A percentile compares a stretch with the other conserved stretches of the same genome.
Conservation (phyloP, 2,888 invertebrate species). For the Nephrotoma appendiculata region DNA sequence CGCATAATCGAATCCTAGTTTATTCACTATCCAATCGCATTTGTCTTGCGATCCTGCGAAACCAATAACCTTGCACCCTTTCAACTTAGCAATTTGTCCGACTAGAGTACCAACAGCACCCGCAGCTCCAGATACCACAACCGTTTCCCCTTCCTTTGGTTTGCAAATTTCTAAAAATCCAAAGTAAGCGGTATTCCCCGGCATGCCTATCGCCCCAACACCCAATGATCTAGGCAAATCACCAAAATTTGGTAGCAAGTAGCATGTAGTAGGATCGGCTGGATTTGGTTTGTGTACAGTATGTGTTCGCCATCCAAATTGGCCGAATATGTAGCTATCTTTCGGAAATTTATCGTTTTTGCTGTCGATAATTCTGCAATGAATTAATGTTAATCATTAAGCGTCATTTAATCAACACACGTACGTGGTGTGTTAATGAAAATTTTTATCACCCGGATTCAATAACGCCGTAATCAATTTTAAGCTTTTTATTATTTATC, state of each 20-base stretch:
- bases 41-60: constrained; percentile 57
- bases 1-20: constrained; percentile 49
- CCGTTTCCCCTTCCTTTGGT: constrained; percentile 55
- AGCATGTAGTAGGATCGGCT: constrained; percentile 18
- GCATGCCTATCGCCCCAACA: constrained; percentile 56
- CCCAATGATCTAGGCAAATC: constrained; percentile 44
- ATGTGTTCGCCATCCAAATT: constrained; percentile 52
- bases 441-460: no score
- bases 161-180: constrained; percentile 55
- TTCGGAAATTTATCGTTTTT: constrained; percentile 47
- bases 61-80: constrained; percentile 55
- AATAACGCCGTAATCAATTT: no score
- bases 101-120: constrained; percentile 67
- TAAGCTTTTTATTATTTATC: no score
- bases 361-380: constrained; percentile 41
- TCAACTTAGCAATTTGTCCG: constrained; percentile 63
- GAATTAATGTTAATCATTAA: not conserved
- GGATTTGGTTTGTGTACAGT: constrained; percentile 27
- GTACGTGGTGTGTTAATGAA: constrained; percentile 17
- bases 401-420: no score
- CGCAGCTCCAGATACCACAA: constrained; percentile 58
- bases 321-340: constrained; percentile 44
- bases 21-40: constrained; percentile 47
- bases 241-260: constrained; percentile 41
- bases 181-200: constrained; percentile 61